These are phyloP conservation scores for Bungarus multicinctus DNA, from an alignment of 2,113 vertebrate genomes.

Conservation along the genomic window DNA sequence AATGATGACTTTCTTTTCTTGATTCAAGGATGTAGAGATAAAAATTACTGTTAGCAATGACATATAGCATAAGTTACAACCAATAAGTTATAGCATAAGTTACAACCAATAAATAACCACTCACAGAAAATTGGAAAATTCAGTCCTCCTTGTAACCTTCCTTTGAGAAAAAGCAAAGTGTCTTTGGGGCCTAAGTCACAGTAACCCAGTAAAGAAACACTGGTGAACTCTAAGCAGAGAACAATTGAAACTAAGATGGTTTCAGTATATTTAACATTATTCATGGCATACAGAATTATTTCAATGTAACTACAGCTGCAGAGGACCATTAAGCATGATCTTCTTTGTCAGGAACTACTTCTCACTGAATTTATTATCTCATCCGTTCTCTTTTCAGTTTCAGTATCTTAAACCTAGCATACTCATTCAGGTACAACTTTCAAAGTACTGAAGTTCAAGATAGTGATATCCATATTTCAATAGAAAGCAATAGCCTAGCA, in stretches of 20 bases:
- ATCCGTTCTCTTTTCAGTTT: constrained; percentile 30
- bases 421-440: constrained; percentile 31
- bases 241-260: background rate
- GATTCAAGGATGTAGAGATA: background rate
- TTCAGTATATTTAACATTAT: constrained; percentile 31
- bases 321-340: constrained; percentile 40
- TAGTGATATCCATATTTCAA: constrained; percentile 36
- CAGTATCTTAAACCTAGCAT: constrained; percentile 44
- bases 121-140: background rate
- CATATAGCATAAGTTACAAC: background rate
- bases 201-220: constrained; percentile 21
- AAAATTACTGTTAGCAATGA: background rate
- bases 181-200: constrained; percentile 35
- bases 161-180: constrained; percentile 15
- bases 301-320: constrained; percentile 8
- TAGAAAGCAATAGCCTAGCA: background rate
- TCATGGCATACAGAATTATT: background rate
- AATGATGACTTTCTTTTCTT: constrained; percentile 45
- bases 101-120: background rate
- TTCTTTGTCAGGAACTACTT: constrained; percentile 30
- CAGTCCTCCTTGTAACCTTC: background rate
- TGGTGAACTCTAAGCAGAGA: constrained; percentile 17
- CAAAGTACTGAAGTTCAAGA: constrained; percentile 27
- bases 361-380: constrained; percentile 36
- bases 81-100: background rate